Conservation (phyloP, 2,888 invertebrate species). For the Chrysolina haemoptera region DNA sequence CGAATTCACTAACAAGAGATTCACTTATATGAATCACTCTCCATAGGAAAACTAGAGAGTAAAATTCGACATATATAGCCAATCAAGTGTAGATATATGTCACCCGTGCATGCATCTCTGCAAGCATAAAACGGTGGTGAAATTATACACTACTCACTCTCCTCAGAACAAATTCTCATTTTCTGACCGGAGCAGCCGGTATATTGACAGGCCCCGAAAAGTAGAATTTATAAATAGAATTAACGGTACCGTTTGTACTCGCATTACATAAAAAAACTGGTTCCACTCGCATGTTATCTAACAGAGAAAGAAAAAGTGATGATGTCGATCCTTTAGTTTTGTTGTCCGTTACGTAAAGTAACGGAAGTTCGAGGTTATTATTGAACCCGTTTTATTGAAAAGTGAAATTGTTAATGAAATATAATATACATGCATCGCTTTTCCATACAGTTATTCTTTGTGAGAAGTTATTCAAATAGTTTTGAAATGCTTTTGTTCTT, state of each 20-base stretch:
- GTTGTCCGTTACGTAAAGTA: constrained; percentile 26
- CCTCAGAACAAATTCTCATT: not conserved
- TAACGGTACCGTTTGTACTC: constrained; percentile 51
- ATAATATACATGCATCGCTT: no score
- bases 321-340: constrained; percentile 29
- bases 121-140: not conserved
- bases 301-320: constrained; percentile 49
- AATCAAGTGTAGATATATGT: not conserved
- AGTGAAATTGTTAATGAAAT: no score
- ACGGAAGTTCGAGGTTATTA: not conserved
- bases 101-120: not conserved
- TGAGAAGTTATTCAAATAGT: no score
- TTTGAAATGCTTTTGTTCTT: no score
- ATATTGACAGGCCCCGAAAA: not conserved
- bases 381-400: no score
- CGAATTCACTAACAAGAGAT: not conserved
- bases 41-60: not conserved
- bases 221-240: constrained; percentile 62
- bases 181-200: not conserved
- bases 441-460: no score
- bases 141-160: not conserved
- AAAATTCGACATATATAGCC: not conserved
- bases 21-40: not conserved
- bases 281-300: constrained; percentile 41
- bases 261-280: constrained; percentile 37